A percentile compares a stretch with the other conserved stretches of the same genome.
phyloP scores from a whole-genome alignment of 1,140 invertebrate genomes.

The Prorops nasuta region DNA sequence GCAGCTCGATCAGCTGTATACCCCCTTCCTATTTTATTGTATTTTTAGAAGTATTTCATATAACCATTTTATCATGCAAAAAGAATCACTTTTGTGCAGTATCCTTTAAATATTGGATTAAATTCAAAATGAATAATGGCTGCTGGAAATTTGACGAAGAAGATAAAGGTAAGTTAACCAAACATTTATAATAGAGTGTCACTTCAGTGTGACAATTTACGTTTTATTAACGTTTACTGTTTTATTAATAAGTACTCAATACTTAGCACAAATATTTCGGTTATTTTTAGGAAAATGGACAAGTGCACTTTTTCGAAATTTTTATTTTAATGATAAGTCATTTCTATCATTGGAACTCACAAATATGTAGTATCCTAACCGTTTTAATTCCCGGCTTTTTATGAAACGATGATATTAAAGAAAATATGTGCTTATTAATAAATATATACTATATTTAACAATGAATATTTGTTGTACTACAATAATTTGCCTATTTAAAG shows the following conservation, averaged over 20 bases:
- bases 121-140: conserved; percentile 52
- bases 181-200: too few species aligned
- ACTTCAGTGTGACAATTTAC: too few species aligned
- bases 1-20: too few species aligned
- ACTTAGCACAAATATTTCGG: too few species aligned
- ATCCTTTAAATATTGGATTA: conserved; percentile 1
- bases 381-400: conserved; percentile 1
- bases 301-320: too few species aligned
- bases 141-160: conserved; percentile 62
- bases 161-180: conserved; percentile 58
- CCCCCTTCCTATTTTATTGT: conserved; percentile 34
- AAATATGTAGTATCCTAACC: conserved; percentile 4
- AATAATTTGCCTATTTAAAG: neutral
- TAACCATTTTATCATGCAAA: conserved; percentile 20
- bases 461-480: neutral
- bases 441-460: neutral
- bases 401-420: conserved; percentile 5
- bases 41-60: conserved; percentile 42
- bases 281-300: too few species aligned
- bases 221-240: too few species aligned
- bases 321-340: conserved; percentile 24
- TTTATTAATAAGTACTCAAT: too few species aligned
- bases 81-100: conserved; percentile 19
- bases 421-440: neutral
- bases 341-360: neutral